Percentiles rank a stretch among this genome's conserved stretches.
phyloP scores from a whole-genome alignment of 2,797 vertebrate species.

The Pseudopleuronectes americanus region DNA sequence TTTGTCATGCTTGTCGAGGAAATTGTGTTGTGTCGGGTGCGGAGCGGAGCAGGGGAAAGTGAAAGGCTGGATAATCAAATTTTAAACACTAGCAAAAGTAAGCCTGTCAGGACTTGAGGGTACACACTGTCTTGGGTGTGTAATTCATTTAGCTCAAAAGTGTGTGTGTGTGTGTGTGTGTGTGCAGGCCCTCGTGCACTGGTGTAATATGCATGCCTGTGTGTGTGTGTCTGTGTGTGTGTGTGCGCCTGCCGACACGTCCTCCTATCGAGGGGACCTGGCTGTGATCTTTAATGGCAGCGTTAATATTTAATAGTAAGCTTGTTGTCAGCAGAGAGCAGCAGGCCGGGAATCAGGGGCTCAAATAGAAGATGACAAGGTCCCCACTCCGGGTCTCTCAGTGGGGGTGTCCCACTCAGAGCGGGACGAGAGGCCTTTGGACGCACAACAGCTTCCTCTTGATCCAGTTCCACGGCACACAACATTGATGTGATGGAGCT shows the following conservation, averaged over 20 bases:
- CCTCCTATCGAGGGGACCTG: constrained; percentile 58
- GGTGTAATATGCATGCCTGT: constrained; percentile 48
- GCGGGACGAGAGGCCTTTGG: constrained; percentile 46
- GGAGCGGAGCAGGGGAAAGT: constrained; percentile 23
- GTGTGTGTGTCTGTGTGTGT: constrained; percentile 26
- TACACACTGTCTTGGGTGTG: constrained; percentile 53
- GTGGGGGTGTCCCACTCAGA: constrained; percentile 37
- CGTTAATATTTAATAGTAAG: constrained; percentile 80
- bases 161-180: constrained; percentile 37
- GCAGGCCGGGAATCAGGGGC: constrained; percentile 44
- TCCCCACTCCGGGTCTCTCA: constrained; percentile 62
- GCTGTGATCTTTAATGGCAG: constrained; percentile 77
- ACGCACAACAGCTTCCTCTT: constrained; percentile 37
- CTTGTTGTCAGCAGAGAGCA: constrained; percentile 70
- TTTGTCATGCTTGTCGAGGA: constrained; percentile 41
- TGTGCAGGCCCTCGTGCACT: constrained; percentile 10
- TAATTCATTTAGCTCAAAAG: constrained; percentile 65
- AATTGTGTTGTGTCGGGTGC: constrained; percentile 45
- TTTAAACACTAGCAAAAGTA: constrained; percentile 67
- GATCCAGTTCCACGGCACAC: constrained; percentile 54
- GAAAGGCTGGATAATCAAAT: constrained; percentile 59
- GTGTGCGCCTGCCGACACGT: constrained; percentile 24
- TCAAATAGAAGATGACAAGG: constrained; percentile 68
- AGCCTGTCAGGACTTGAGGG: constrained; percentile 60
- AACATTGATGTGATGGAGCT: constrained; percentile 48